Conservation (phyloP, 2,797 vertebrate genomes). For the Myoxocephalus aenaeus region DNA sequence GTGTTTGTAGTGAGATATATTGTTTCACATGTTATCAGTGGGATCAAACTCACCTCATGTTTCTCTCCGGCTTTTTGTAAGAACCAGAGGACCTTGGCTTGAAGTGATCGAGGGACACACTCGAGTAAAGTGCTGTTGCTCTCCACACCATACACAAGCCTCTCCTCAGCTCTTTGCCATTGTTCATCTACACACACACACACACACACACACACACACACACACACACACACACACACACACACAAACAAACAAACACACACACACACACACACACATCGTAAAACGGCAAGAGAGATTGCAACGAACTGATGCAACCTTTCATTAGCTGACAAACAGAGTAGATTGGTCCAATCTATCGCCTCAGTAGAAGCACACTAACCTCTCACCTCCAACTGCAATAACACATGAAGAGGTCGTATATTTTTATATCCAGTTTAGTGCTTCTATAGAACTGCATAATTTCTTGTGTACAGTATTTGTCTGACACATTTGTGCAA, state of each 20-base stretch:
- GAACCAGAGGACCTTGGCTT: slow-evolving; percentile 95
- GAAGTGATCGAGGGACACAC: slow-evolving; percentile 93
- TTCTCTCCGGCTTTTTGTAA: slow-evolving; percentile 85
- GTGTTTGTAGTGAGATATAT: neutral
- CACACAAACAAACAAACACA: too few relatives aligned
- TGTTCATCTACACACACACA: slow-evolving; percentile 80
- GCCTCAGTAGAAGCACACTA: neutral
- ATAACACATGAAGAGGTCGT: slow-evolving; percentile 1
- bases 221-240: too few relatives aligned
- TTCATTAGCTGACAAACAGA: slow-evolving; percentile 34
- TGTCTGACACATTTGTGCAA: slow-evolving; percentile 4
- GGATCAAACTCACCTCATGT: slow-evolving; percentile 87
- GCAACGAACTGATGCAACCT: slow-evolving; percentile 30
- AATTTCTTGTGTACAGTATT: neutral
- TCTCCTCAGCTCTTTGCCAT: slow-evolving; percentile 86
- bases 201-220: slow-evolving; percentile 25
- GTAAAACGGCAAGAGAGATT: slow-evolving; percentile 28
- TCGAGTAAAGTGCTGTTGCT: slow-evolving; percentile 95
- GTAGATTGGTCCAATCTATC: slow-evolving; percentile 19
- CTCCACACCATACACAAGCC: slow-evolving; percentile 90
- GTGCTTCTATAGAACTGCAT: slow-evolving; percentile 6
- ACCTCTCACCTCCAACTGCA: slow-evolving; percentile 11
- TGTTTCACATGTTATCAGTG: neutral
- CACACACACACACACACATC: too few relatives aligned
- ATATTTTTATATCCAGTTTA: neutral